Evolutionary conservation across 2,888 invertebrate species (phyloP), one percentile per base, ranked within the genome.

Genomic region (Drosophila robusta): DNA sequence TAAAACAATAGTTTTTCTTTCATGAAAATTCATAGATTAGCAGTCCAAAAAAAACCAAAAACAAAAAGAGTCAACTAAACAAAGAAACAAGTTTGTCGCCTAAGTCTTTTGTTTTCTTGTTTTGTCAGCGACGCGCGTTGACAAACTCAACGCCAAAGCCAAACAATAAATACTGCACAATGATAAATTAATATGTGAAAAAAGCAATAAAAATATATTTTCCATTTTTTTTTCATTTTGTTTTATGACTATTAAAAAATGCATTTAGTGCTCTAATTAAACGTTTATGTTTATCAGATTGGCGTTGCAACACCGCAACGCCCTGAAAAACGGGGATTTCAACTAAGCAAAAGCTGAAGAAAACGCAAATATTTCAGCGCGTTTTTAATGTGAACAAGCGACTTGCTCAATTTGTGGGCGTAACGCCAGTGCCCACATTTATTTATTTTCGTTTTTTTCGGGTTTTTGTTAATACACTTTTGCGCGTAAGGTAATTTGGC

Each of bases 61-160:
- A 0, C 7, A 54, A 24, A 52, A 39, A 51, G 18, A 26, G 14
- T 6, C n/a, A n/a, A 39, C 9, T 2, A 2, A 54, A 67, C 68
- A 69, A 69, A 42, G 72, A 70, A 80, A 73, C 78, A 66, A 72
- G 90, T 85, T 89, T 80, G 89, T 83, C 70, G 86, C 75, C 76
- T 78, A 76, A 85, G 81, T 89, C 89, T 87, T 90, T 89, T 75
- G 87, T 88, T 70, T 60, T 75, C 80, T 42, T 75, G 87, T 88
- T 70, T 60, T 75, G 84, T 42, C 69, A 60, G 57, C 51, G 24
- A 58, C 29, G 55, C 41, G 57, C 47, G 42, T 61, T 68, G 47
- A 51, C 46, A 66, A 72, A 51, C 65, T 42, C 55, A 66, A 56
- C 22, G 45, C 57, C 52, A 67, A 26, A 57, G 1, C 9, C 7